These are phyloP conservation scores for Ellobius talpinus DNA, from an alignment of 2,113 vertebrate species.

Conservation along the genomic window DNA sequence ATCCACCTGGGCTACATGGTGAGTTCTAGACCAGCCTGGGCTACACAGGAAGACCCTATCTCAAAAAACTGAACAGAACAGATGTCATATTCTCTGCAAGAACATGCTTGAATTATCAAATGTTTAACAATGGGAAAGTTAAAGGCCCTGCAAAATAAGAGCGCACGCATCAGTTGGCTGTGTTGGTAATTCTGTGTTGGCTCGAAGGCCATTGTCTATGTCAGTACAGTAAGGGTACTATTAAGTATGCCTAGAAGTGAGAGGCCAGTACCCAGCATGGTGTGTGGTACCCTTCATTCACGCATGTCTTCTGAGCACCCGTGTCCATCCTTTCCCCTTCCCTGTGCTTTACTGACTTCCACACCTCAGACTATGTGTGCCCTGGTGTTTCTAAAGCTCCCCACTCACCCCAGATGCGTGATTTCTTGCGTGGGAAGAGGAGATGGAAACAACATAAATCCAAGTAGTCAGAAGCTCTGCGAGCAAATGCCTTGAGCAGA, in stretches of 20 bases:
- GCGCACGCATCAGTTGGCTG: not conserved
- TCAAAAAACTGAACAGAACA: not conserved
- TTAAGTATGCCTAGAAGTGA: not conserved
- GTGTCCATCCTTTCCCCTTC: not conserved
- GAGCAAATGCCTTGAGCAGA: not conserved
- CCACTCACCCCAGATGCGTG: not conserved
- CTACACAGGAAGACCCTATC: not conserved
- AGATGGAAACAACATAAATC: not conserved
- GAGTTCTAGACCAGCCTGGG: not conserved
- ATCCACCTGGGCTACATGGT: not conserved
- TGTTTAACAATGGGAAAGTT: not conserved
- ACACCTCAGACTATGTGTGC: not conserved
- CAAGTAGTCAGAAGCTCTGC: not conserved
- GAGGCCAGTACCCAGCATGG: not conserved
- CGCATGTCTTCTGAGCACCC: not conserved
- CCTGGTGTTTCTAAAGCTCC: not conserved
- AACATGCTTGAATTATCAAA: not conserved
- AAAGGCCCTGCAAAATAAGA: not conserved
- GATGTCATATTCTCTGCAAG: not conserved
- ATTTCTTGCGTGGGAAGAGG: not conserved
- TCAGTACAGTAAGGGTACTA: not conserved
- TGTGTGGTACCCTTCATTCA: not conserved
- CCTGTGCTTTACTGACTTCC: not conserved
- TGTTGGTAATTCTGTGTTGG: not conserved
- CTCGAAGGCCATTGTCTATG: not conserved